Evolutionary conservation across 1,140 invertebrate species (phyloP).

Genomic region (Saccostrea echinata): DNA sequence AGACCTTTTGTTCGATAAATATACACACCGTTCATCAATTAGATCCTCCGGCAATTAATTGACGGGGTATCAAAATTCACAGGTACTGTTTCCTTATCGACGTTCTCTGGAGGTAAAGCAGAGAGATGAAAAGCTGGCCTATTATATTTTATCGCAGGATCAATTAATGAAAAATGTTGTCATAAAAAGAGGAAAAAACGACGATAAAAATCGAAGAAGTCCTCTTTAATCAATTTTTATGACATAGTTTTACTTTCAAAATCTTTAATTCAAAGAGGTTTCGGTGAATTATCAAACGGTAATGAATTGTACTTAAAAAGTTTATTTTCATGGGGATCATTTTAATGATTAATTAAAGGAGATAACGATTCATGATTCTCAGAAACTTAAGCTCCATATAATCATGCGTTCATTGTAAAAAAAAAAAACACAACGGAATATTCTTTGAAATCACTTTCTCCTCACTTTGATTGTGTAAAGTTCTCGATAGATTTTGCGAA

Average conservation of each 20-base stretch:
- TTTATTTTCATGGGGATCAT: neutral
- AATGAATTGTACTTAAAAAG: neutral
- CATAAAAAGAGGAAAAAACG: neutral
- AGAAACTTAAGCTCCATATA: neutral
- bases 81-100: constrained; percentile 14
- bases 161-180: constrained; percentile 17
- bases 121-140: constrained; percentile 11
- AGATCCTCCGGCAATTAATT: neutral
- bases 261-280: constrained; percentile 1
- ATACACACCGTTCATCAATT: constrained; percentile 10
- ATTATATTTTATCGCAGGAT: constrained; percentile 24
- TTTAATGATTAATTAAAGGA: neutral
- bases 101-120: neutral
- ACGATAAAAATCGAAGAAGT: neutral
- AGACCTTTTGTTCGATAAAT: constrained; percentile 21
- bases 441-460: neutral
- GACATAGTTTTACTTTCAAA: constrained; percentile 23
- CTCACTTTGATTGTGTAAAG: neutral
- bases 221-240: constrained; percentile 23
- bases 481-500: no score
- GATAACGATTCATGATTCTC: neutral
- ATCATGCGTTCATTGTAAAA: neutral
- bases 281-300: neutral
- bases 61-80: neutral
- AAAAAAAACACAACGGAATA: neutral